Base-by-base conservation (phyloP, 2,888 invertebrate species). In the Habrosyne pyritoides region DNA sequence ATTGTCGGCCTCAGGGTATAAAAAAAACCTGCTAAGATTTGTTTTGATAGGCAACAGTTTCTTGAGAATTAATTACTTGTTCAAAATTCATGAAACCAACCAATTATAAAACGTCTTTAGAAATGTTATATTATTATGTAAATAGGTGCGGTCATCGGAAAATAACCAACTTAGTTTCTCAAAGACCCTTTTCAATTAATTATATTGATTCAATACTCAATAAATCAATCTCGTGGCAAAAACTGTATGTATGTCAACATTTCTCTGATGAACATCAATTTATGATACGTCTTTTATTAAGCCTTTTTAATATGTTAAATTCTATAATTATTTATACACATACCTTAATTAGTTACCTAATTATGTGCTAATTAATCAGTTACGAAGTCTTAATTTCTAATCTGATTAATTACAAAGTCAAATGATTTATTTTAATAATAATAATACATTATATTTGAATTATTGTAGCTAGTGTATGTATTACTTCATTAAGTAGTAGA, bases 81-180 rank as follows among this genome's bases (percentile, higher is more conserved):
- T 49, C 28, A 49, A 49, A 49, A 26, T 6, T 49, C 24, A 49
- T 26, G 26, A 14, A 49, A 28, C 28, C 10, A 12, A 28, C 28
- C 28, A 49, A 49, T 49, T 26, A 49, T 26, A 49, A 49, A 49
- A 28, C 18, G 18, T 18, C 26, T 28, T 49, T 18, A 49, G 18
- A 10, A 49, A 28, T 28, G 48, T 14, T 24, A n/a, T n/a, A n/a
- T n/a, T 47, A 8, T 49, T 49, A 49, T 49, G 49, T 21, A 49
- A 49, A 49, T 49, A 21, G 22, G 28, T 28, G 28, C 49, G 49
- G 28, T 49, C 26, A 28, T 18, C 28, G 28, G 49, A 49, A 28
- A 49, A 21, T 28, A 14, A n/a, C 3, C n/a, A n/a, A 8, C 4
- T 18, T 18, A 28, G 18, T 18, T 2, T 14, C n/a, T 33, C 5